Base-by-base conservation (phyloP, 2,888 invertebrate species). In the Protonemura montana region DNA sequence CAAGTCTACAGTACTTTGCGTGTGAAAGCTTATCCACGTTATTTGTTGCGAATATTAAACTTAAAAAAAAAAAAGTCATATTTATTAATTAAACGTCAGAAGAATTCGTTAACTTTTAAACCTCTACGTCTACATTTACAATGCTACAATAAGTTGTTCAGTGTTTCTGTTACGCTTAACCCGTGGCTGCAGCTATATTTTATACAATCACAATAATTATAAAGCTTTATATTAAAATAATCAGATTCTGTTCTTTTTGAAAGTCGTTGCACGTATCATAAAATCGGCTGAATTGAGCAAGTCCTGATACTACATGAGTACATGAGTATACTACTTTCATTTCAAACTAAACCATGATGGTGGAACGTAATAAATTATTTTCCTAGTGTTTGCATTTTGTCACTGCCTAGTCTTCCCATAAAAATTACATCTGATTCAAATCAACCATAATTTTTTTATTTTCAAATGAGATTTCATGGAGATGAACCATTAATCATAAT, bases 381-480 rank as follows among this genome's bases (percentile, higher is more conserved):
- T 87, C 85, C 84, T 87, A 86, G 85, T 86, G 86, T 86, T 86
- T 87, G 86, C 76, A 86, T 85, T 87, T 87, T 87, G 82, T 88
- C 86, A 87, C 87, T 88, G 84, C 87, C 88, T 88, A 85, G 85
- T 77, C 85, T 86, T 84, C 87, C 87, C 83, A 85, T 87, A 87
- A 86, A 82, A 81, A 29, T 28, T 28, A 78, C 78, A 78, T 78
- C 26, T 27, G 28, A 78, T 78, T 78, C 10, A 78, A 78, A 78
- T 78, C 78, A 29, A 84, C 84, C 59, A 59, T 84, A 82, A 82
- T 82, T 41, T 41, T 82, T 41, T 35, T 35, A 82, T 82, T 82
- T 82, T 41, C 30, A 78, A 82, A 41, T 26, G 82, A 41, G 82
- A 25, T 41, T 82, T 82, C 35, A 82, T 82, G 26, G 82, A 83